Evolutionary conservation across 2,113 vertebrate genomes (phyloP).

Genomic region (Alligator sinensis): DNA sequence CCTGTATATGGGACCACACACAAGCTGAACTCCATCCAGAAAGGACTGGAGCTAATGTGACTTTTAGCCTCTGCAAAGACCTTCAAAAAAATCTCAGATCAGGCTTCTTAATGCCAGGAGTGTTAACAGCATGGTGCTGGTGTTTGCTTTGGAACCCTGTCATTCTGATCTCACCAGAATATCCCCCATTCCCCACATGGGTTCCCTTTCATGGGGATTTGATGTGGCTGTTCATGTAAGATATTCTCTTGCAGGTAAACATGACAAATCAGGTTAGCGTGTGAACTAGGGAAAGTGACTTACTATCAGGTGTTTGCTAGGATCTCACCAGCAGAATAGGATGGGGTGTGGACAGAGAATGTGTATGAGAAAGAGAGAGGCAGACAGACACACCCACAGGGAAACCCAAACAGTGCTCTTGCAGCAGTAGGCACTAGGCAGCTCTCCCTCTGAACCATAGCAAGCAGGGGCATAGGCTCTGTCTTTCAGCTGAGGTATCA

Average conservation of each 20-base stretch:
- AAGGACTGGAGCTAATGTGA: no score
- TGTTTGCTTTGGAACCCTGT: background rate
- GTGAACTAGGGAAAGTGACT: background rate
- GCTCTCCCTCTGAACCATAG: background rate
- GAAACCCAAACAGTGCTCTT: background rate
- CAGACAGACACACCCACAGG: background rate
- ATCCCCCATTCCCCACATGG: background rate
- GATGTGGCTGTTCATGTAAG: background rate
- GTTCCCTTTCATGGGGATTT: background rate
- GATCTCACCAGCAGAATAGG: background rate
- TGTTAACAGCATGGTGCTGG: background rate
- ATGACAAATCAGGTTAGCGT: background rate
- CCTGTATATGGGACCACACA: no score
- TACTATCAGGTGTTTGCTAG: background rate
- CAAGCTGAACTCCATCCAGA: no score
- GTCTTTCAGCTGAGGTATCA: background rate
- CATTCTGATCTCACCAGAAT: background rate
- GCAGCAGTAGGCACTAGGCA: background rate
- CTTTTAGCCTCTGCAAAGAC: background rate
- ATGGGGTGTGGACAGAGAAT: background rate
- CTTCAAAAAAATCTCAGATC: background rate
- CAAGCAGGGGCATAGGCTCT: background rate
- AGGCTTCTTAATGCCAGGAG: background rate
- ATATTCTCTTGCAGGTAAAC: background rate
- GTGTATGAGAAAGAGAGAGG: background rate